phyloP scores from a whole-genome alignment of 2,888 invertebrate species.

The Aspidiotus rigidus region DNA sequence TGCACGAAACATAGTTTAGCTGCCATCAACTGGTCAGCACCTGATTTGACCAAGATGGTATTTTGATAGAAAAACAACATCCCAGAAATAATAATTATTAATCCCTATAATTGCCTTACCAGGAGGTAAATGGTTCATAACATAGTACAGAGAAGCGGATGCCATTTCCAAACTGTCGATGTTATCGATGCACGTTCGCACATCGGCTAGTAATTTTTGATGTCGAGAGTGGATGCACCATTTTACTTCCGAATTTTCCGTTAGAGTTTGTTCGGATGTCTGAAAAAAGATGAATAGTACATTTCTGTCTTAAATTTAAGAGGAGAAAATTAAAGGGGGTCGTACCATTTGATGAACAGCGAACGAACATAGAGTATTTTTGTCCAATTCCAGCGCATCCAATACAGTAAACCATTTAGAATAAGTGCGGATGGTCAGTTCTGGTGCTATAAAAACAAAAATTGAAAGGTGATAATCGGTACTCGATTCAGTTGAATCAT shows the following conservation, averaged over 20 bases:
- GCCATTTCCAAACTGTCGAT: constrained; percentile 43
- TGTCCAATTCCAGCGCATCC: constrained; percentile 43
- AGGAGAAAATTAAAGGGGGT: background rate
- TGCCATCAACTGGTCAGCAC: constrained; percentile 48
- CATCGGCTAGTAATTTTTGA: constrained; percentile 42
- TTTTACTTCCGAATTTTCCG: constrained; percentile 29
- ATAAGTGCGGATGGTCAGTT: constrained; percentile 47
- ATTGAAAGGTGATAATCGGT: background rate
- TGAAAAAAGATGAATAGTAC: background rate
- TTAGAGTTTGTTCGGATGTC: constrained; percentile 32
- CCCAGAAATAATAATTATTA: background rate
- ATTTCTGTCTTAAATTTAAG: background rate
- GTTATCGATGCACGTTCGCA: constrained; percentile 43
- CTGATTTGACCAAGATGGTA: constrained; percentile 37
- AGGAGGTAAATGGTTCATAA: constrained; percentile 44
- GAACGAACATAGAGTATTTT: constrained; percentile 46
- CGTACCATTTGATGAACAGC: constrained; percentile 46
- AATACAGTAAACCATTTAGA: constrained; percentile 46
- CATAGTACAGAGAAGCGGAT: constrained; percentile 43
- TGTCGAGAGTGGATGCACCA: constrained; percentile 43
- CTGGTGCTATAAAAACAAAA: constrained; percentile 39
- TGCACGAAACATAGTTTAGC: constrained; percentile 46
- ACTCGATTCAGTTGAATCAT: background rate
- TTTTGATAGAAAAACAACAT: background rate
- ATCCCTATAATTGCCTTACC: constrained; percentile 37